phyloP scores from a whole-genome alignment of 1,140 invertebrate genomes.

The Phocides pigmalion region DNA sequence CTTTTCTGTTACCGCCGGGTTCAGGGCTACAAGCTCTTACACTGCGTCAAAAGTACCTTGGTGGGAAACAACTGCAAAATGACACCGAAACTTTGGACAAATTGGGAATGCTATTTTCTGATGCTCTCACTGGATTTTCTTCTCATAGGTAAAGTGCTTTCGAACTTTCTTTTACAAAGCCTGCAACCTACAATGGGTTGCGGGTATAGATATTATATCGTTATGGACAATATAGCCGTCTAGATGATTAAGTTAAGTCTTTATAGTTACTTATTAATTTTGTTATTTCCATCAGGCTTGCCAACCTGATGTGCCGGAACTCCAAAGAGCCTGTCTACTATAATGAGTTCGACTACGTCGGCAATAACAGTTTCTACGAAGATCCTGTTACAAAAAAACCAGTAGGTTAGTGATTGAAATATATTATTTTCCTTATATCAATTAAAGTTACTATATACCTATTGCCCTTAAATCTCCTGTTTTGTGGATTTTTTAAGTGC shows the following conservation, averaged over 20 bases:
- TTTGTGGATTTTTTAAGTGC: too few relatives aligned
- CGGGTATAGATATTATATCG: too few relatives aligned
- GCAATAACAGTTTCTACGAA: constrained; percentile 21
- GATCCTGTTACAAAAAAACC: constrained; percentile 17
- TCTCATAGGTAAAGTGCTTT: constrained; percentile 23
- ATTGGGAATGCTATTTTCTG: constrained; percentile 55
- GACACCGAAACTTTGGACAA: constrained; percentile 33
- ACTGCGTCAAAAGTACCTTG: constrained; percentile 44
- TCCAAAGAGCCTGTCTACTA: constrained; percentile 9
- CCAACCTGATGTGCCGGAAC: constrained; percentile 3
- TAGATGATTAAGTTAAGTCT: too few relatives aligned
- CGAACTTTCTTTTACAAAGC: too few relatives aligned
- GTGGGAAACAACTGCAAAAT: constrained; percentile 35
- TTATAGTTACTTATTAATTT: not conserved
- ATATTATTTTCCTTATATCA: too few relatives aligned
- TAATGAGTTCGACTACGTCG: constrained; percentile 23
- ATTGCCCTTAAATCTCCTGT: too few relatives aligned
- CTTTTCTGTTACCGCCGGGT: constrained; percentile 47
- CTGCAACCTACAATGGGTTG: too few relatives aligned
- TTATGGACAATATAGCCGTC: not conserved
- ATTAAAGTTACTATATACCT: too few relatives aligned
- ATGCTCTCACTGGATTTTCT: constrained; percentile 38
- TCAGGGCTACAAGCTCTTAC: not conserved
- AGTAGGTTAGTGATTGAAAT: not conserved
- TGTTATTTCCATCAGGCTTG: not conserved